Evolutionary conservation across 2,888 invertebrate species (phyloP).

Genomic region (Epinotia ramella): DNA sequence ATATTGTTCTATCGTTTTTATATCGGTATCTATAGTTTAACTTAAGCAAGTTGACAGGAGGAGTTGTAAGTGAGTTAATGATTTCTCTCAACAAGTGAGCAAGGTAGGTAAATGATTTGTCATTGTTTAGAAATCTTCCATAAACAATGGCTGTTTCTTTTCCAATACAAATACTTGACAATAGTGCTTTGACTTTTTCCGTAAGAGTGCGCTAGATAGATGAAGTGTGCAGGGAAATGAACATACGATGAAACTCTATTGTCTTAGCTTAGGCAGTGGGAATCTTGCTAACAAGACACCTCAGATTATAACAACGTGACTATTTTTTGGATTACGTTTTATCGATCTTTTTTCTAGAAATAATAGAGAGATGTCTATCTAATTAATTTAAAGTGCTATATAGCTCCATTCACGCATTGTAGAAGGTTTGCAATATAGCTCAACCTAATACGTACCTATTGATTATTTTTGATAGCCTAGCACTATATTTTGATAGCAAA

Average conservation of each 20-base stretch:
- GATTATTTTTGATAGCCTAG: background rate
- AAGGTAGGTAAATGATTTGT: slow-evolving; percentile 23
- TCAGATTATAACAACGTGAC: slow-evolving; percentile 13
- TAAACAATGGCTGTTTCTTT: slow-evolving; percentile 47
- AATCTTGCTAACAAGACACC: slow-evolving; percentile 46
- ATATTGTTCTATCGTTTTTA: too few relatives aligned
- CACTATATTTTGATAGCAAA: too few relatives aligned
- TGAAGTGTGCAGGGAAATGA: slow-evolving; percentile 15
- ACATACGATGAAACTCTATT: slow-evolving; percentile 46
- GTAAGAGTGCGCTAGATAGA: slow-evolving; percentile 27
- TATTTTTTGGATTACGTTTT: slow-evolving; percentile 10
- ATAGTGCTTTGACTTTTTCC: slow-evolving; percentile 52
- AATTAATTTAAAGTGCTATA: background rate
- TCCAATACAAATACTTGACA: slow-evolving; percentile 49
- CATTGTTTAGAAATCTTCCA: slow-evolving; percentile 41
- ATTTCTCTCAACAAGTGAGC: slow-evolving; percentile 29
- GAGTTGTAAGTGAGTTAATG: background rate
- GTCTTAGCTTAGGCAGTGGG: slow-evolving; percentile 49
- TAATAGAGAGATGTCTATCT: background rate
- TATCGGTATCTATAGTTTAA: too few relatives aligned
- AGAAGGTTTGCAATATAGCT: background rate
- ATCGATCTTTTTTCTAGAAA: slow-evolving; percentile 9
- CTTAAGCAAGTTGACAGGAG: too few relatives aligned
- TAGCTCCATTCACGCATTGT: background rate
- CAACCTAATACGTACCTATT: too few relatives aligned